Base-by-base conservation (phyloP, 2,888 invertebrate species). In the Pheosia gnoma region DNA sequence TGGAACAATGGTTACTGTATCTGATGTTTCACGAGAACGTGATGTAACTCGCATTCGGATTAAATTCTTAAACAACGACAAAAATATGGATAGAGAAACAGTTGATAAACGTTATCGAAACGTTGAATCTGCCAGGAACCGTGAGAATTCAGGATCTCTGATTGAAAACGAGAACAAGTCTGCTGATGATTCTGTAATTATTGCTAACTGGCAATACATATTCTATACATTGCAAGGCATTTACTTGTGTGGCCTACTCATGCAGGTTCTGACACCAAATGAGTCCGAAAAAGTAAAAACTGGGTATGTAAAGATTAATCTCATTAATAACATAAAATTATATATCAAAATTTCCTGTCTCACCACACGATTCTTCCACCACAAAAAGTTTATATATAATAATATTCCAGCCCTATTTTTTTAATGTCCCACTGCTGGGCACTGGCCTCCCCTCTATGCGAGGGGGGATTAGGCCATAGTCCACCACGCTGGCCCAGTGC, bases 161-260 rank as follows among this genome's bases (percentile, higher is more conserved):
- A 62, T 56, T 38, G 64, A 59, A 61, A 60, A 57, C n/a, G 70
- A 70, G 43, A 65, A 51, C n/a, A 59, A 72, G 11, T 39, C 67
- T 9, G 68, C 74, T 59, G 67, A 67, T 36, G 58, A 70, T 54
- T 57, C 67, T 38, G 57, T 45, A 9, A 38, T 25, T 25, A 1
- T 63, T 39, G 69, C 74, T 47, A 84, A 78, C 62, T 90, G 88
- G 91, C 85, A 87, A 71, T 82, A 84, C 60, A 54, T 88, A n/a
- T 78, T 92, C 57, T 91, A 89, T 67, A 81, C 85, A 11, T 55
- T 92, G 59, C 91, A 92, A 79, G 87, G 76, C 10, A 79, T 87
- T 54, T 93, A 93, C 66, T 62, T 91, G 38, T 81, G 85, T 65
- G 78, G 84, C 5, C 67, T 91, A 5, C 61, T 91, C 49, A 68